A percentile compares a stretch with the other conserved stretches of the same genome.
phyloP scores from a whole-genome alignment of 2,888 invertebrate genomes.

The Dione juno region DNA sequence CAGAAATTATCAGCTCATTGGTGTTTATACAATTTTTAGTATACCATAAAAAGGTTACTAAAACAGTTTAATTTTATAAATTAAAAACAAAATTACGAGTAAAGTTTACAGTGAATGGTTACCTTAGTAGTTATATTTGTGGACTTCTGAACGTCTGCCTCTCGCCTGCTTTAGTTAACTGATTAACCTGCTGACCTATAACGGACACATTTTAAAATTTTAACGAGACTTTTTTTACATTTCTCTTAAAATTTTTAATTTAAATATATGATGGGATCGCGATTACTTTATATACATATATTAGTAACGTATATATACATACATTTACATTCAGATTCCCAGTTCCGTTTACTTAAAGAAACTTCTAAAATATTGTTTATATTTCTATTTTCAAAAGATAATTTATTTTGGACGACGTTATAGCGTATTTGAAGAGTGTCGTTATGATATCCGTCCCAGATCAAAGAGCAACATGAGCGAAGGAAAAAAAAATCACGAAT shows the following conservation, averaged over 20 bases:
- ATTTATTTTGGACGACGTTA: no score
- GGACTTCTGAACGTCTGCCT: slow-evolving; percentile 16
- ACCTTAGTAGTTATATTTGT: slow-evolving; percentile 3
- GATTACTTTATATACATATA: neutral
- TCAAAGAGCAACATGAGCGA: no score
- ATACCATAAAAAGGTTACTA: neutral
- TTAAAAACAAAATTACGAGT: neutral
- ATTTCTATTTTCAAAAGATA: neutral
- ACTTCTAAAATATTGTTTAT: no score
- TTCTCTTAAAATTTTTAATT: slow-evolving; percentile 3
- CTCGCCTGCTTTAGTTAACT: slow-evolving; percentile 22
- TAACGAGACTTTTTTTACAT: slow-evolving; percentile 11
- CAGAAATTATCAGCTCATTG: neutral
- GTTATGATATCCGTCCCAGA: no score
- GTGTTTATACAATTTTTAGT: neutral
- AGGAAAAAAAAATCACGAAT: no score
- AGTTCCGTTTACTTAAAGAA: neutral
- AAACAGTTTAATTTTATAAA: slow-evolving; percentile 3
- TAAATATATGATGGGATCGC: slow-evolving; percentile 1
- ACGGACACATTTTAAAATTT: slow-evolving; percentile 13
- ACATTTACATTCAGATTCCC: no score
- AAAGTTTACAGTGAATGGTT: slow-evolving; percentile 2
- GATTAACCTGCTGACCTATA: slow-evolving; percentile 27
- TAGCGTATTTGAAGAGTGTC: no score
- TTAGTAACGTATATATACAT: neutral